Percentiles rank a stretch among this genome's conserved stretches.
phyloP scores from a whole-genome alignment of 2,888 invertebrate species.

The Macrosoma leucophasiata region DNA sequence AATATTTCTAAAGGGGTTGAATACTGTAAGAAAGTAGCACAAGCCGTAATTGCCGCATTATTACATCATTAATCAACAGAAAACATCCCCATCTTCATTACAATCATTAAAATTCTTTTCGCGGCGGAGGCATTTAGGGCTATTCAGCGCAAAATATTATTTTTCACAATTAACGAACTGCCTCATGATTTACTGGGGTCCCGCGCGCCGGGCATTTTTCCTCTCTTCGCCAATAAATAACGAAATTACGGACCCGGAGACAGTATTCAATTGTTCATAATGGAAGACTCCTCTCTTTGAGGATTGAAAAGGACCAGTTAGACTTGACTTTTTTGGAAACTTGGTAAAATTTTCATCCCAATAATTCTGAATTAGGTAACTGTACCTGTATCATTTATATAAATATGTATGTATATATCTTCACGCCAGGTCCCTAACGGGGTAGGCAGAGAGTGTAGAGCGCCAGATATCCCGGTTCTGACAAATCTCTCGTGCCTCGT shows the following conservation, averaged over 20 bases:
- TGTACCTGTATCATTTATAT: too few species aligned
- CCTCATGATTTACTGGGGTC: conserved; percentile 47
- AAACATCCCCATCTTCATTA: conserved; percentile 29
- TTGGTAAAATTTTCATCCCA: too few species aligned
- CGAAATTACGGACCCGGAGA: conserved; percentile 40
- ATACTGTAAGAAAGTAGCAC: conserved; percentile 36
- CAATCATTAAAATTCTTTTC: conserved; percentile 41
- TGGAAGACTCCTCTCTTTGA: conserved; percentile 17
- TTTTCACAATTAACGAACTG: conserved; percentile 56
- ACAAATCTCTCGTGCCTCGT: too few species aligned
- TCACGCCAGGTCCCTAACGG: too few species aligned
- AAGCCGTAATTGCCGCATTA: conserved; percentile 2
- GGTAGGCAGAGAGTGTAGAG: too few species aligned
- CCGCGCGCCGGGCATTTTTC: conserved; percentile 42
- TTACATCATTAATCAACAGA: conserved; percentile 20
- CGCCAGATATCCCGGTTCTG: too few species aligned
- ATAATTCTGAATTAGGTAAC: too few species aligned
- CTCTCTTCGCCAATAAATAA: conserved; percentile 49
- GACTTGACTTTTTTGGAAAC: too few species aligned
- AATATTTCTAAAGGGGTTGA: too few species aligned
- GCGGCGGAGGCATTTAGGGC: conserved; percentile 41
- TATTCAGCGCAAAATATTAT: conserved; percentile 44
- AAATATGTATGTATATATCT: too few species aligned
- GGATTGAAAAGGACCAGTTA: too few species aligned
- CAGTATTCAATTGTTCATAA: conserved; percentile 27